A percentile compares a stretch with the other conserved stretches of the same genome.
These are phyloP conservation scores for Poeciliopsis turrubarensis DNA, from an alignment of 2,113 vertebrate species.

Conservation along the genomic window DNA sequence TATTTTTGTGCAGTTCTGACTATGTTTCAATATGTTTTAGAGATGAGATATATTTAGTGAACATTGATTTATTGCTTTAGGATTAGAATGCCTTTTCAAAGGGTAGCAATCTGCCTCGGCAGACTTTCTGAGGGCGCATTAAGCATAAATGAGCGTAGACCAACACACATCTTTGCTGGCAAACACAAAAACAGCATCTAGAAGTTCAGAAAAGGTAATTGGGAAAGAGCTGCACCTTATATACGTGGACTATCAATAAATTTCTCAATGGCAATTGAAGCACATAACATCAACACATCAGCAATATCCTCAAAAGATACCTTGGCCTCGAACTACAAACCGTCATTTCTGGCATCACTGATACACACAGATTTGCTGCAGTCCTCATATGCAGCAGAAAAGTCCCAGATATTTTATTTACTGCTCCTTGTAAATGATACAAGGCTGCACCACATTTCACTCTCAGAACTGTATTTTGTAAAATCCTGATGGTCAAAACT, in stretches of 20 bases:
- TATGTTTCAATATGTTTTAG: neutral
- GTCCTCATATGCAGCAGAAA: conserved; percentile 46
- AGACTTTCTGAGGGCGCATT: neutral
- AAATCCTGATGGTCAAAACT: conserved; percentile 17
- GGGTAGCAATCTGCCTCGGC: neutral
- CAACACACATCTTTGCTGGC: conserved; percentile 7
- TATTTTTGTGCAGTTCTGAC: neutral
- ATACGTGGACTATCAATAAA: conserved; percentile 60
- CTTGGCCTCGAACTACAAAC: conserved; percentile 30
- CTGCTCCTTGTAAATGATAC: neutral
- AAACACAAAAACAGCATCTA: conserved; percentile 13
- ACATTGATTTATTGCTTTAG: neutral
- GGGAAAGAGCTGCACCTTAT: conserved; percentile 36
- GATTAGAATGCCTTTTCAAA: neutral
- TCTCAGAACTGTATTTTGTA: neutral
- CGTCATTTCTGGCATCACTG: conserved; percentile 38
- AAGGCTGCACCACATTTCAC: neutral
- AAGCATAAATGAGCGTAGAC: neutral
- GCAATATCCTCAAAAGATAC: conserved; percentile 41
- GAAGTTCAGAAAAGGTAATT: conserved; percentile 14
- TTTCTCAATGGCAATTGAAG: conserved; percentile 50
- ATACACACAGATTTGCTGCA: conserved; percentile 11
- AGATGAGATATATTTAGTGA: neutral
- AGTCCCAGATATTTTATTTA: conserved; percentile 36
- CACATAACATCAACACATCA: conserved; percentile 50